A percentile compares a stretch with the other conserved stretches of the same genome.
Evolutionary conservation across 2,113 vertebrate genomes (phyloP).

Genomic region (Semnornis frantzii): DNA sequence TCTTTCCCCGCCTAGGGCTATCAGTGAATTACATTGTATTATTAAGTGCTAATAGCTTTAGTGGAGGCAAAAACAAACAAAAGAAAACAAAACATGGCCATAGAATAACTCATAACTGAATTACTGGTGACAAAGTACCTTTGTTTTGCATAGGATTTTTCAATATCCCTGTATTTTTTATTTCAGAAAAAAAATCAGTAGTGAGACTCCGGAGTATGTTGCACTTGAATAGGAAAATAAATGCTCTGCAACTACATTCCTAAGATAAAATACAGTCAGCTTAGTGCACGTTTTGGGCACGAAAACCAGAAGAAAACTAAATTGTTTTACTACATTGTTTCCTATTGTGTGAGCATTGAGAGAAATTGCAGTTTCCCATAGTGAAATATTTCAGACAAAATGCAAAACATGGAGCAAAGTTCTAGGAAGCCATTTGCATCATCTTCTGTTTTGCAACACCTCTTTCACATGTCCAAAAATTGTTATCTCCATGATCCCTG

Average conservation of each 20-base stretch:
- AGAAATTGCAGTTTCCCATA: background rate
- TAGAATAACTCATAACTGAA: background rate
- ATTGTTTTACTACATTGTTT: background rate
- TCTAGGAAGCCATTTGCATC: background rate
- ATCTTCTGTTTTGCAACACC: background rate
- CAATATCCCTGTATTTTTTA: background rate
- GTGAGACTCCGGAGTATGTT: background rate
- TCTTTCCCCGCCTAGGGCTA: constrained; percentile 20
- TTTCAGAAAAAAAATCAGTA: background rate
- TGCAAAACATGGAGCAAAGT: background rate
- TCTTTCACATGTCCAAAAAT: background rate
- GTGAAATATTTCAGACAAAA: background rate
- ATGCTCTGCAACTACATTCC: background rate
- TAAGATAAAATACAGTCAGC: background rate
- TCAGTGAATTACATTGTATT: background rate
- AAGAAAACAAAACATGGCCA: background rate
- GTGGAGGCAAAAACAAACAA: background rate
- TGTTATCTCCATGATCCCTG: background rate
- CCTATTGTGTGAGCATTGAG: background rate
- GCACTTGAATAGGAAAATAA: background rate
- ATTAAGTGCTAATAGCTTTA: constrained; percentile 16
- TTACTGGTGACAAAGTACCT: background rate
- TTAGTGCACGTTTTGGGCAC: background rate
- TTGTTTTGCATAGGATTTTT: background rate
- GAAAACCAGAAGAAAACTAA: background rate